A percentile compares a stretch with the other conserved stretches of the same genome.
Evolutionary conservation across 1,140 invertebrate species (phyloP).

Genomic region (Ceratoteleas bidentatus): DNA sequence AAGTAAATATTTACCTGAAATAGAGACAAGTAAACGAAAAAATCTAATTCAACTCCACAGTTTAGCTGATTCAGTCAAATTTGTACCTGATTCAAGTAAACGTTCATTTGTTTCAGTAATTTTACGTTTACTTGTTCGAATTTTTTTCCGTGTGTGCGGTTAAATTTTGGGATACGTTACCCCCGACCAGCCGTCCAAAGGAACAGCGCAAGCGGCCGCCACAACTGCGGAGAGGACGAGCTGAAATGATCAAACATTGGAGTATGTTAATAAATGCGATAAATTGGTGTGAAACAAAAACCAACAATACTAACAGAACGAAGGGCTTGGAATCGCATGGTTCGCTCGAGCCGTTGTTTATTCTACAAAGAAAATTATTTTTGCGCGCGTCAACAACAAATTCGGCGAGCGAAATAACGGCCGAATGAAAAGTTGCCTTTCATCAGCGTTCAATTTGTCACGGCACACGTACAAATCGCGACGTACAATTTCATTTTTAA

Average conservation of each 20-base stretch:
- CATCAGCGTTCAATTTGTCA: constrained; percentile 19
- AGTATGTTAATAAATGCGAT: neutral
- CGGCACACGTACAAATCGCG: neutral
- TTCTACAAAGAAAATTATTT: too few relatives aligned
- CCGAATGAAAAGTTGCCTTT: constrained; percentile 14
- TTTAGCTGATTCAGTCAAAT: too few relatives aligned
- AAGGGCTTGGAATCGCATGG: neutral
- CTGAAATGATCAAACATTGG: constrained; percentile 62
- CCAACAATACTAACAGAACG: neutral
- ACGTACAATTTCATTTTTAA: constrained; percentile 7
- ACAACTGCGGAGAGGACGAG: constrained; percentile 77
- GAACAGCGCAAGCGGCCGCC: constrained; percentile 67
- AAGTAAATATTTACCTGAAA: too few relatives aligned
- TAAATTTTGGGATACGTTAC: constrained; percentile 42
- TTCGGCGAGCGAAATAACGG: neutral
- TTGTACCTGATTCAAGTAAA: too few relatives aligned
- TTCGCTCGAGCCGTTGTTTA: too few relatives aligned
- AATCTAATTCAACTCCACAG: too few relatives aligned
- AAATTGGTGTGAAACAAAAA: neutral
- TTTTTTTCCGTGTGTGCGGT: too few relatives aligned
- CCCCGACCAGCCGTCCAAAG: constrained; percentile 49
- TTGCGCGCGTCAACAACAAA: too few relatives aligned
- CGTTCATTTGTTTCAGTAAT: too few relatives aligned
- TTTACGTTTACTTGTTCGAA: too few relatives aligned
- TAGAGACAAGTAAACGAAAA: too few relatives aligned